These are phyloP conservation scores for Oreochromis aureus DNA, from an alignment of 2,113 vertebrate species.

Conservation along the genomic window DNA sequence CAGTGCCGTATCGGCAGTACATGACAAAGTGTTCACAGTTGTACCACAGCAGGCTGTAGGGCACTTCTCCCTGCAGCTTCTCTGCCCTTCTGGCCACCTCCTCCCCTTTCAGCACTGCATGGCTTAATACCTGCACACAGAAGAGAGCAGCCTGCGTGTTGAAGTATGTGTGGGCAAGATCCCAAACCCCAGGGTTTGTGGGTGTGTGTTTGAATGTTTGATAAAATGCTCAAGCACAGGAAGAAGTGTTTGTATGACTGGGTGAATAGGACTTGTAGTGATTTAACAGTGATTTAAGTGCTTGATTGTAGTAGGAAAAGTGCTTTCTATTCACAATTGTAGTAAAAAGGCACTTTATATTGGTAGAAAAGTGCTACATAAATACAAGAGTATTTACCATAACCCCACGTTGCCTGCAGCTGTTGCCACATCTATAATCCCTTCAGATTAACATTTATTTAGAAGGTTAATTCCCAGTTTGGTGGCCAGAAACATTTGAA, in stretches of 20 bases:
- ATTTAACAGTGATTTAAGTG: not conserved
- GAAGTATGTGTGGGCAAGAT: not conserved
- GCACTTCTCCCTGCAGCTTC: conserved; percentile 73
- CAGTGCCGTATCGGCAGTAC: conserved; percentile 83
- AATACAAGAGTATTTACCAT: not conserved
- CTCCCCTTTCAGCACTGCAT: conserved; percentile 71
- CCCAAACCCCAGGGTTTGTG: not conserved
- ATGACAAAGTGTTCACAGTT: conserved; percentile 96
- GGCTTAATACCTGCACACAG: conserved; percentile 62
- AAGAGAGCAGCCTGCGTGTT: rapidly evolving
- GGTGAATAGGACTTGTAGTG: not conserved
- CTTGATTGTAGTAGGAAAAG: not conserved
- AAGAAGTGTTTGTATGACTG: not conserved
- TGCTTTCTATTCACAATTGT: not conserved
- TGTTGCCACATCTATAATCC: not conserved
- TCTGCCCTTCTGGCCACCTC: conserved; percentile 83
- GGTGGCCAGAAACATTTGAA: not conserved
- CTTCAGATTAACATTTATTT: not conserved
- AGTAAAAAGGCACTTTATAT: not conserved
- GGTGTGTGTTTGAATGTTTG: not conserved
- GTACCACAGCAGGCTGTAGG: conserved; percentile 92
- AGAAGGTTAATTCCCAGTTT: not conserved
- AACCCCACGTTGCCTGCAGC: not conserved
- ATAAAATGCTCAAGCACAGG: not conserved
- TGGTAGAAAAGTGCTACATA: not conserved